Evolutionary conservation across 2,797 vertebrate species (phyloP), one percentile per base, ranked within the genome.

Genomic region (Poeciliopsis presidionis): DNA sequence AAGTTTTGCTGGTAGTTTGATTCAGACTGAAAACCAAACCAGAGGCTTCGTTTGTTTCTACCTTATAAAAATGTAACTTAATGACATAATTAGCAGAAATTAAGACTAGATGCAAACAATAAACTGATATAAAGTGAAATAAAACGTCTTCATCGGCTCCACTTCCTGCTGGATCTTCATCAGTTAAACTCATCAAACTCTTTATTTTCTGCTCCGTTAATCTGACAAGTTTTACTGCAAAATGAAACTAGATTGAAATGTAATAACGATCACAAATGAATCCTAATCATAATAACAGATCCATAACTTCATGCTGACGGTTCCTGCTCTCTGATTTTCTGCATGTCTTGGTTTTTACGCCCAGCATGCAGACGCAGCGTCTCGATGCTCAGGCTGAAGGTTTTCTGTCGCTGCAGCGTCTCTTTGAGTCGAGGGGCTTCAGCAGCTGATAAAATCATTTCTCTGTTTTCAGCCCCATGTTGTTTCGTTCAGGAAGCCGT

Each of bases 371-470:
- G 12, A 5, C 55, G 1, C n/a, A 5, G n/a, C 55, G 55, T 59
- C 55, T 28, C 14, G 4, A 57, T n/a, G 55, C 55, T 53, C 51
- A 53, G 22, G 0, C 16, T 2, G 47, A 49, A 49, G 47, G 16
- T 49, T 49, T 55, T 55, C 51, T 9, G 4, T 51, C 22, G 53
- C 4, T 57, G 53, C 57, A 16, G 53, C 57, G 5, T 33, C 59
- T 63, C 59, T 20, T 7, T 36, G 63, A 41, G 36, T 5, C 36
- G 36, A 67, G 36, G 63, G 63, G 33, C 63, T 67, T 67, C 36
- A 39, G 63, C 39, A 22, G 61, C 61, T 11, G 61, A 65, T 67
- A 67, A 39, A 67, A 67, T 67, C 63, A 67, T 39, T 4, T 67
- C 2, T 11, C 4, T 2, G 8, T 33, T 30, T 63, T 63, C 14